Evolutionary conservation across 2,797 vertebrate genomes (phyloP).

Genomic region (Myotis vivesi): DNA sequence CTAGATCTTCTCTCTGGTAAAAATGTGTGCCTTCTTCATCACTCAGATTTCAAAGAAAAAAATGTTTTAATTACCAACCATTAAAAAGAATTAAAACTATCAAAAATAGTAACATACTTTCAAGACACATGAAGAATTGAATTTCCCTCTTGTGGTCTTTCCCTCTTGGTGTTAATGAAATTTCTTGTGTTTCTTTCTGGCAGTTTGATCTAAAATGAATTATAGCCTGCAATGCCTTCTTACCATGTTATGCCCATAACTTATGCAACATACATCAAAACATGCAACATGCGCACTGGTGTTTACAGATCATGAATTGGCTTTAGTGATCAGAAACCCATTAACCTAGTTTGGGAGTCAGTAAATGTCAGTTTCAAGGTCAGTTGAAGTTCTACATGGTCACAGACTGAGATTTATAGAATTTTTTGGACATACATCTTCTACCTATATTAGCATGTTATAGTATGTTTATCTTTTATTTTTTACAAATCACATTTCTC

Average conservation of each 20-base stretch:
- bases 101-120: not conserved
- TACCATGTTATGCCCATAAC: slow-evolving; percentile 37
- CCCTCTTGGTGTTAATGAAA: slow-evolving; percentile 13
- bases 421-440: slow-evolving; percentile 11
- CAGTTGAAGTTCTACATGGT: not conserved
- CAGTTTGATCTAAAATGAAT: slow-evolving; percentile 59
- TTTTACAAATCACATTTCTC: not conserved
- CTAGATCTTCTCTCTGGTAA: not conserved
- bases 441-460: not conserved
- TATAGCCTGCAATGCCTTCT: slow-evolving; percentile 35
- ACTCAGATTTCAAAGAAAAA: not conserved
- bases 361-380: not conserved
- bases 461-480: not conserved
- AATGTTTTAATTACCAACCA: not conserved
- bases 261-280: not conserved
- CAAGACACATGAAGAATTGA: not conserved
- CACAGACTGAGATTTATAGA: not conserved
- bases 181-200: slow-evolving; percentile 53
- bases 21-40: not conserved
- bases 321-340: slow-evolving; percentile 27
- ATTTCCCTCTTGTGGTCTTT: slow-evolving; percentile 7
- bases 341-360: not conserved
- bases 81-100: not conserved
- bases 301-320: slow-evolving; percentile 34
- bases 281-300: not conserved